Evolutionary conservation across 2,113 vertebrate species (phyloP), one percentile per base, ranked within the genome.

Genomic region (Helogale parvula): DNA sequence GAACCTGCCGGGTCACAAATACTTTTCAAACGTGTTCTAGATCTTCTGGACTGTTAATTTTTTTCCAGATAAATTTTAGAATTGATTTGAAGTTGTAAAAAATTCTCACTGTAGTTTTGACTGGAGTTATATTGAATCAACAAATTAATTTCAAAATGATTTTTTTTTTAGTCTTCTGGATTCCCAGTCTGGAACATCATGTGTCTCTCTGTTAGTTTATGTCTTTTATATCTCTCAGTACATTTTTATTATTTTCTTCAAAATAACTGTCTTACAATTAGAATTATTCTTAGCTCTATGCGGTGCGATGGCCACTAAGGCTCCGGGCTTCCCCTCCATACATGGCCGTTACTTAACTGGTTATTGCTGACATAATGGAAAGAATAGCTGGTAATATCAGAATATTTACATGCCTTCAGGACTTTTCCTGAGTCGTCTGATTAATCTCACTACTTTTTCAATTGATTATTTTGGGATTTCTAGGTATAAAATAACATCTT

Each of bases 401-500:
- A 93, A 74, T 80, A 68, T 57, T 69, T 88, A 33, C n/a, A 33
- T 71, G 41, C 60, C 52, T 21, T 45, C 13, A 87, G 82, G 60
- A 35, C 45, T 87, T 94, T 94, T 82, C 80, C 21, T 35, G 68
- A 88, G 47, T 19, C 52, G 8, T 79, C 38, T 90, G 47, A 80
- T 90, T 92, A 57, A 82, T 88, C 87, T 74, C 45, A 68, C 3
- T 74, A n/a, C 29, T 35, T 93, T 96, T 92, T 35, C 57, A 66
- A 33, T 35, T 0, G 16, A 45, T 69, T 72, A 41, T 91, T 88
- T 80, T 6, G 69, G 33, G 29, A 80, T 72, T 86, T 89, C 33
- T 93, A 92, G 50, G 50, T 66, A 79, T 94, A 68, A 76, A 93
- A 82, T 88, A 77, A 90, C 13, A 66, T 60, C 52, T 88, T 82